phyloP scores from a whole-genome alignment of 2,113 vertebrate genomes.

The Ptilonorhynchus violaceus region DNA sequence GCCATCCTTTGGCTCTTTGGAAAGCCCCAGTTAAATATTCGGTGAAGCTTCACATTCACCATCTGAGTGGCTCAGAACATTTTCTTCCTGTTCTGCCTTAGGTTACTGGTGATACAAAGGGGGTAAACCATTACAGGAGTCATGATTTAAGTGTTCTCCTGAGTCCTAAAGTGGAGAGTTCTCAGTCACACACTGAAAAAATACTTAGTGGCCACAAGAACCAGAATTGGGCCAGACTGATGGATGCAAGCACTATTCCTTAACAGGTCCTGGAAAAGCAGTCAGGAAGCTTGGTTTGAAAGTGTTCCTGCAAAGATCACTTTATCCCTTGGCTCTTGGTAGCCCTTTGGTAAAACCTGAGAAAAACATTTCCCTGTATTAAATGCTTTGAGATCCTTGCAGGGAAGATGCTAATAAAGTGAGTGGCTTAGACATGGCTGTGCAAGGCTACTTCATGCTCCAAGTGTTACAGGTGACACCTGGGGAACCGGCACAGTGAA shows the following conservation, averaged over 20 bases:
- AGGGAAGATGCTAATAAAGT: not conserved
- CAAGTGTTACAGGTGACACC: accelerated
- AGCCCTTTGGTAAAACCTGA: not conserved
- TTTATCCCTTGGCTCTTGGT: not conserved
- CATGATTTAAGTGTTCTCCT: not conserved
- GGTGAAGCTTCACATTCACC: not conserved
- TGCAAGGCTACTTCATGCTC: not conserved
- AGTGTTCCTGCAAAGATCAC: not conserved
- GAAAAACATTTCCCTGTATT: not conserved
- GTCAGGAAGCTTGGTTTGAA: not conserved
- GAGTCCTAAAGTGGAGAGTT: not conserved
- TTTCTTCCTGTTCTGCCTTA: not conserved
- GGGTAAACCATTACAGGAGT: not conserved
- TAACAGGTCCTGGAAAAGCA: not conserved
- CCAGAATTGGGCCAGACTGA: not conserved
- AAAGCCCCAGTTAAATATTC: not conserved
- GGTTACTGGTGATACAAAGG: not conserved
- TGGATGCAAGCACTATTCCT: not conserved
- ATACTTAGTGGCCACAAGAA: not conserved
- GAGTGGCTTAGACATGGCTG: not conserved
- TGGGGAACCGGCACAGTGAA: not conserved
- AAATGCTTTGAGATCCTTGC: not conserved
- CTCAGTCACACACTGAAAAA: not conserved
- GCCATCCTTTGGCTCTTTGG: not conserved
- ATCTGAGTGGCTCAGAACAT: not conserved